Percentiles rank a stretch among this genome's conserved stretches.
Conservation (phyloP, 2,797 vertebrate species). For the Ctenochaetus hawaiiensis region DNA sequence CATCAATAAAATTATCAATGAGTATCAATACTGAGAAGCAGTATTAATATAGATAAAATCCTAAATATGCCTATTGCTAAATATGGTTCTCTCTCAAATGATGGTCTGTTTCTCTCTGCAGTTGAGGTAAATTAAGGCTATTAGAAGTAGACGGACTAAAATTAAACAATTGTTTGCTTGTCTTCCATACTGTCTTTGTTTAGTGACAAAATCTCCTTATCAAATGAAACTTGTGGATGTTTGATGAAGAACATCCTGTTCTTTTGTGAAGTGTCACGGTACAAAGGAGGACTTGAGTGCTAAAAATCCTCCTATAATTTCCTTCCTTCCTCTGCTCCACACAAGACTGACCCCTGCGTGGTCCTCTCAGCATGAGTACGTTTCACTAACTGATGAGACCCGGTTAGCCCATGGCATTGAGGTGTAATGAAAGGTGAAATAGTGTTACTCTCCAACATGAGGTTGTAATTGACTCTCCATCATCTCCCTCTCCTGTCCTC, state of each 20-base stretch:
- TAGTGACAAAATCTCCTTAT: not conserved
- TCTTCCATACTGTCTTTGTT: not conserved
- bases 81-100: not conserved
- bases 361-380: slow-evolving; percentile 60
- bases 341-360: slow-evolving; percentile 42
- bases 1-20: no score
- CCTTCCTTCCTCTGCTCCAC: slow-evolving; percentile 22
- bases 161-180: not conserved
- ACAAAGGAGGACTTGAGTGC: not conserved
- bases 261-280: slow-evolving; percentile 5
- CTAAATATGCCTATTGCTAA: no score
- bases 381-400: slow-evolving; percentile 74
- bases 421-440: slow-evolving; percentile 83
- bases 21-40: no score
- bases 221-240: not conserved
- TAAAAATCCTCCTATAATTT: slow-evolving; percentile 25
- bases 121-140: not conserved
- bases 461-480: slow-evolving; percentile 82
- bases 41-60: no score
- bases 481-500: slow-evolving; percentile 76
- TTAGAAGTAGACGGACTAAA: not conserved
- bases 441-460: slow-evolving; percentile 73
- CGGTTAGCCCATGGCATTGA: slow-evolving; percentile 73
- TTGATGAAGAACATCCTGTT: slow-evolving; percentile 4
- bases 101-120: not conserved